Evolutionary conservation across 2,113 vertebrate genomes (phyloP).

Genomic region (Herpetotheres cachinnans): DNA sequence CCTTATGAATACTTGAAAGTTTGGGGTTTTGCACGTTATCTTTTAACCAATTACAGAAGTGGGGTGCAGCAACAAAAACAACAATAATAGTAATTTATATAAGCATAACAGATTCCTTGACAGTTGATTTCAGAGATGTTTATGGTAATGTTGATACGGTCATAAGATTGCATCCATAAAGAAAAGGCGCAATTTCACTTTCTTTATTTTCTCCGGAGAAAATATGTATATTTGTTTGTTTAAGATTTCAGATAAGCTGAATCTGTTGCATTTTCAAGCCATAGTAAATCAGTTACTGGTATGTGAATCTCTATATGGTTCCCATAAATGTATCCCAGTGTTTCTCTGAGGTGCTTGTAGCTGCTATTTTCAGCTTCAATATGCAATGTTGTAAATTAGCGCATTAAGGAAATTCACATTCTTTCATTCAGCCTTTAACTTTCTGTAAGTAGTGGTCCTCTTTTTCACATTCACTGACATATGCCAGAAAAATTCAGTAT

Average conservation of each 20-base stretch:
- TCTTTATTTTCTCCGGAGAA: slow-evolving; percentile 29
- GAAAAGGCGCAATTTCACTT: slow-evolving; percentile 14
- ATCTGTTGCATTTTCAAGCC: slow-evolving; percentile 27
- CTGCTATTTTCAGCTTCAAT: background rate
- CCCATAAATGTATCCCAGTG: background rate
- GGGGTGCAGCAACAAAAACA: slow-evolving; percentile 30
- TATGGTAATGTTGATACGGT: slow-evolving; percentile 43
- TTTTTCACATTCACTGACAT: slow-evolving; percentile 47
- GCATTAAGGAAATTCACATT: slow-evolving; percentile 30
- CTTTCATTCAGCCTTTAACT: slow-evolving; percentile 44
- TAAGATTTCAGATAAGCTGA: slow-evolving; percentile 38
- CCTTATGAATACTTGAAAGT: slow-evolving; percentile 68
- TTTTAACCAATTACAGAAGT: slow-evolving; percentile 54
- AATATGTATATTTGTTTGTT: slow-evolving; percentile 13
- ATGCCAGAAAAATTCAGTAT: slow-evolving; percentile 24
- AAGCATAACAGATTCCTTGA: slow-evolving; percentile 14
- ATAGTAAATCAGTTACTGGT: background rate
- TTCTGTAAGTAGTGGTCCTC: background rate
- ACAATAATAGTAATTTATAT: slow-evolving; percentile 35
- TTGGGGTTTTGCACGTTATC: slow-evolving; percentile 58
- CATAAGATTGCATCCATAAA: slow-evolving; percentile 44
- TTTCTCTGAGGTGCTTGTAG: background rate
- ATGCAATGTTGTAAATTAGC: background rate
- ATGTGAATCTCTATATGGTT: background rate
- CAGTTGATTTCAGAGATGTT: slow-evolving; percentile 54